Conservation (phyloP, 2,797 vertebrate genomes). For the Squalus acanthias region DNA sequence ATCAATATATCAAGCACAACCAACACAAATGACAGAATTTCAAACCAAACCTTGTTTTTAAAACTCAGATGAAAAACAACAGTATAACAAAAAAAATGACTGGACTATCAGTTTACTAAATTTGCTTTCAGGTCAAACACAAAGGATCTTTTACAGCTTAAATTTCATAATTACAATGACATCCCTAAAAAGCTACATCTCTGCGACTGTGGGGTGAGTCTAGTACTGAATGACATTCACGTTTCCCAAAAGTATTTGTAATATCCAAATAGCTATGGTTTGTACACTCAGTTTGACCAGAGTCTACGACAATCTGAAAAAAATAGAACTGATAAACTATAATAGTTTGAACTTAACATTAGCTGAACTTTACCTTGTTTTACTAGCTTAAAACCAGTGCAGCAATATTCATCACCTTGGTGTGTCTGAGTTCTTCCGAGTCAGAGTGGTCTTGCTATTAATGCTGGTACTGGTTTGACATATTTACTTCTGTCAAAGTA, state of each 20-base stretch:
- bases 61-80: background rate
- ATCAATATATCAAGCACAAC: background rate
- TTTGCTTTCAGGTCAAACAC: background rate
- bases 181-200: background rate
- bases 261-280: background rate
- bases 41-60: background rate
- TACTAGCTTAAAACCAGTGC: background rate
- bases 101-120: background rate
- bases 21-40: background rate
- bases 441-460: background rate
- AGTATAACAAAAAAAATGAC: background rate
- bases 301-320: background rate
- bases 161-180: background rate
- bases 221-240: background rate
- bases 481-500: background rate
- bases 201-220: background rate
- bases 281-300: background rate
- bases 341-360: background rate
- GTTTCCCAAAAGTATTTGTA: background rate
- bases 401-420: background rate
- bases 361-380: background rate
- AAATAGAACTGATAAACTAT: background rate
- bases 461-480: background rate
- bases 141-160: background rate
- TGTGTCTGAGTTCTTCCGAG: background rate